Percentiles rank a stretch among this genome's conserved stretches.
Evolutionary conservation across 2,113 vertebrate species (phyloP).

Genomic region (Xenopus borealis): DNA sequence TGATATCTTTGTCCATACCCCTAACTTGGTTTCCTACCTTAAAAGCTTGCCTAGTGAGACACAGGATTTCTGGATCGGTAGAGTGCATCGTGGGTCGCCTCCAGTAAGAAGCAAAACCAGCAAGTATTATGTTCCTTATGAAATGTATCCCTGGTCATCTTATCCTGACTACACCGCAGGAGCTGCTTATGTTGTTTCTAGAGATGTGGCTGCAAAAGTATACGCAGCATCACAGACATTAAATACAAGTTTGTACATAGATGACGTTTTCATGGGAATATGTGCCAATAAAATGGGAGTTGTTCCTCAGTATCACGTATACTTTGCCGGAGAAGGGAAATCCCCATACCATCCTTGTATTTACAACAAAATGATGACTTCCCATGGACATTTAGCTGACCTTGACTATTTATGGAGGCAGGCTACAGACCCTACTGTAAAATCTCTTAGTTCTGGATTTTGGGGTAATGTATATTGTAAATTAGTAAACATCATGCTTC

Average conservation of each 20-base stretch:
- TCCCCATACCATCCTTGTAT: slow-evolving; percentile 86
- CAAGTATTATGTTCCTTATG: slow-evolving; percentile 83
- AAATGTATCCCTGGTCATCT: slow-evolving; percentile 85
- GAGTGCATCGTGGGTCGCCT: slow-evolving; percentile 81
- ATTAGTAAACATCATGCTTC: slow-evolving; percentile 74
- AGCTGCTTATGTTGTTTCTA: slow-evolving; percentile 84
- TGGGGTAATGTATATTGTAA: slow-evolving; percentile 75
- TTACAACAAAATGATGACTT: slow-evolving; percentile 92
- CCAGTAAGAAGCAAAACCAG: slow-evolving; percentile 76
- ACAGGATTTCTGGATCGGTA: slow-evolving; percentile 83
- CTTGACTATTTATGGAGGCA: slow-evolving; percentile 75
- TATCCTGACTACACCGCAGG: slow-evolving; percentile 94
- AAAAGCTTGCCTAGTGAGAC: slow-evolving; percentile 65
- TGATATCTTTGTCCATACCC: slow-evolving; percentile 88
- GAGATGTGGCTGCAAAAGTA: slow-evolving; percentile 80
- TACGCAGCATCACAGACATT: slow-evolving; percentile 78
- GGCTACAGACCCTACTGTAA: slow-evolving; percentile 68
- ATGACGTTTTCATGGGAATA: slow-evolving; percentile 95
- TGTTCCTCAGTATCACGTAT: slow-evolving; percentile 77
- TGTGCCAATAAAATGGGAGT: slow-evolving; percentile 85
- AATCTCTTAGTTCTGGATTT: slow-evolving; percentile 63
- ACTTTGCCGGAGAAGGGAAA: slow-evolving; percentile 88
- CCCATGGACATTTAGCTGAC: slow-evolving; percentile 80
- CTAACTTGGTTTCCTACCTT: slow-evolving; percentile 84
- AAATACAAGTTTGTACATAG: slow-evolving; percentile 86